Evolutionary conservation across 2,113 vertebrate species (phyloP).

Genomic region (Coregonus clupeaformis): DNA sequence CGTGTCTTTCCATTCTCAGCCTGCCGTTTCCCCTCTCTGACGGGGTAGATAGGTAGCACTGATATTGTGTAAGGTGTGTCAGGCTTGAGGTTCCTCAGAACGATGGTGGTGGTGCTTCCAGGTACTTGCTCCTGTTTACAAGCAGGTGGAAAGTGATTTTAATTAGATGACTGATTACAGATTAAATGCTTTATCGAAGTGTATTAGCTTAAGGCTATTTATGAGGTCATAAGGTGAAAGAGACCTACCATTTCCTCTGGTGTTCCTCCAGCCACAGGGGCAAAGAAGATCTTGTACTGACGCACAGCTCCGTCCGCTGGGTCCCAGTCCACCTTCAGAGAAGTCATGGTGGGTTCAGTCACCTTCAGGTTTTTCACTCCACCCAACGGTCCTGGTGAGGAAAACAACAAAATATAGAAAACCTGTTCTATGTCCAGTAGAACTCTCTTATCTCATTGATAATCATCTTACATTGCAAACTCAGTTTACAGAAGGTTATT

Average conservation of each 20-base stretch:
- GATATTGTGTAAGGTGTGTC: conserved; percentile 88
- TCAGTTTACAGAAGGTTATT: too few species aligned
- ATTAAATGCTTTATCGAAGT: not conserved
- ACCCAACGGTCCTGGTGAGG: conserved; percentile 83
- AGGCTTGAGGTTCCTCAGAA: conserved; percentile 88
- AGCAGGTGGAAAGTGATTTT: not conserved
- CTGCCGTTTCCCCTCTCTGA: conserved; percentile 87
- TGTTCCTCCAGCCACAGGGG: conserved; percentile 76
- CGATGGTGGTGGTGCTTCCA: conserved; percentile 79
- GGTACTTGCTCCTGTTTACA: conserved; percentile 83
- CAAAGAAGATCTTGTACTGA: conserved; percentile 90
- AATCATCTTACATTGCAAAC: too few species aligned
- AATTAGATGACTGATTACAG: not conserved
- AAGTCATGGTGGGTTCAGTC: conserved; percentile 91
- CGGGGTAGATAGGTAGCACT: conserved; percentile 82
- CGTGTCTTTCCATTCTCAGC: conserved; percentile 90
- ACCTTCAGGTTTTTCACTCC: conserved; percentile 87
- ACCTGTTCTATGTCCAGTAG: not conserved
- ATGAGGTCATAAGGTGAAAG: not conserved
- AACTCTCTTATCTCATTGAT: too few species aligned
- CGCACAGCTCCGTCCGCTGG: conserved; percentile 91
- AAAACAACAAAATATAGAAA: conserved; percentile 4
- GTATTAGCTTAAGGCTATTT: not conserved
- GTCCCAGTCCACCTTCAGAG: conserved; percentile 88
- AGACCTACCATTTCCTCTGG: conserved; percentile 85